These are phyloP conservation scores for Scomber colias DNA, from an alignment of 2,113 vertebrate species.

Conservation along the genomic window DNA sequence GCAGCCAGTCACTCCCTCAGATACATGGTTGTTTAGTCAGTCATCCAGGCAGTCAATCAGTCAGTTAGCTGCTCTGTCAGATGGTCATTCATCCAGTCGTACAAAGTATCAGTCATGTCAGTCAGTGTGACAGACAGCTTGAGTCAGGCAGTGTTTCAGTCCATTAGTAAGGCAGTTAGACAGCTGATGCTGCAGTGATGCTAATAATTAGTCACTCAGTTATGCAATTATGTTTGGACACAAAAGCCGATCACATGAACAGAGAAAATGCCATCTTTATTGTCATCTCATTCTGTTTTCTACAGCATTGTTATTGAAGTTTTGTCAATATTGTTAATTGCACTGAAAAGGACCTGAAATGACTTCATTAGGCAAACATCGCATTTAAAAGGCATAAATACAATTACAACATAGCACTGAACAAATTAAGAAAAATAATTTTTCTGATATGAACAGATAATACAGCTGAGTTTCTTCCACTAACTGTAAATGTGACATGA, in stretches of 20 bases:
- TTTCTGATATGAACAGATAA: too few relatives aligned
- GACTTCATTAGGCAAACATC: not conserved
- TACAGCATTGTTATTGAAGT: too few relatives aligned
- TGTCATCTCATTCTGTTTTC: not conserved
- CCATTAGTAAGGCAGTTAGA: slow-evolving; percentile 49
- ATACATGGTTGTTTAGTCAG: slow-evolving; percentile 38
- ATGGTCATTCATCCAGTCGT: slow-evolving; percentile 33
- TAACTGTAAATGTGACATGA: too few relatives aligned
- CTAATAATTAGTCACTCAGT: slow-evolving; percentile 20
- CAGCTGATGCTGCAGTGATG: slow-evolving; percentile 12
- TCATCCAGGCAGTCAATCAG: slow-evolving; percentile 37
- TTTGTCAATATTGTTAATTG: not conserved
- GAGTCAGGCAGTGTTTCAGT: slow-evolving; percentile 18
- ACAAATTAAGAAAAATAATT: too few relatives aligned
- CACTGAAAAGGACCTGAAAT: too few relatives aligned
- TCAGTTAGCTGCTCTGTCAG: slow-evolving; percentile 47
- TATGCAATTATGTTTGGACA: slow-evolving; percentile 9
- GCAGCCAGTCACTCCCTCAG: slow-evolving; percentile 21
- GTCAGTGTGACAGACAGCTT: slow-evolving; percentile 5
- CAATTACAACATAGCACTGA: not conserved
- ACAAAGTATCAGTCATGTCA: slow-evolving; percentile 42
- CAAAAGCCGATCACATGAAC: not conserved
- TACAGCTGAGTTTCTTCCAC: too few relatives aligned
- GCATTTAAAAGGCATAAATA: not conserved
- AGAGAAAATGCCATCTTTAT: not conserved